phyloP scores from a whole-genome alignment of 2,888 invertebrate genomes.

The Parnassius apollo region DNA sequence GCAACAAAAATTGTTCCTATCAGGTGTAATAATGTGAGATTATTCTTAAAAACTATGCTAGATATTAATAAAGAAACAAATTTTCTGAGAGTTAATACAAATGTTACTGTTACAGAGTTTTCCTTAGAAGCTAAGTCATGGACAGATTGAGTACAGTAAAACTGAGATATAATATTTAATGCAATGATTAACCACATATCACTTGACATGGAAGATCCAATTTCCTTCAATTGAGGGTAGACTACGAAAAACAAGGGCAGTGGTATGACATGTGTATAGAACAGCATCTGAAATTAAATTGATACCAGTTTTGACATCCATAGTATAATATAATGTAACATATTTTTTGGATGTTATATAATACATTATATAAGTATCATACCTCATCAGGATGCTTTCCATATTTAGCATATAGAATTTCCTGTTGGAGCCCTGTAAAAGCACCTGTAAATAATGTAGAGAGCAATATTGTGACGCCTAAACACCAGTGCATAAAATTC shows the following conservation, averaged over 20 bases:
- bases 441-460: conserved; percentile 64
- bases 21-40: conserved; percentile 59
- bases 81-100: conserved; percentile 67
- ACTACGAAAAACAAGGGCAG: conserved; percentile 62
- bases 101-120: conserved; percentile 66
- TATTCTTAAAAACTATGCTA: conserved; percentile 68
- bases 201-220: conserved; percentile 40
- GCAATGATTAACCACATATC: conserved; percentile 55
- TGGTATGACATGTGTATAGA: conserved; percentile 65
- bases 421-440: conserved; percentile 69
- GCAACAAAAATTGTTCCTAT: conserved; percentile 60
- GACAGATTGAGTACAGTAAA: conserved; percentile 65
- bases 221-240: conserved; percentile 49
- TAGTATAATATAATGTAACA: no score
- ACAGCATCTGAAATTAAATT: conserved; percentile 65
- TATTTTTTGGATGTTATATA: no score
- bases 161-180: conserved; percentile 60
- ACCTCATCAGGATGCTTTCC: conserved; percentile 76
- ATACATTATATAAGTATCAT: background rate
- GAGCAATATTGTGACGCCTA: conserved; percentile 62
- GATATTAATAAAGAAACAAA: conserved; percentile 67
- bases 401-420: conserved; percentile 62
- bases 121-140: conserved; percentile 66
- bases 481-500: conserved; percentile 61
- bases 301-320: background rate